Percentiles rank a stretch among this genome's conserved stretches.
phyloP scores from a whole-genome alignment of 2,113 vertebrate genomes.

The Rhombomys opimus region DNA sequence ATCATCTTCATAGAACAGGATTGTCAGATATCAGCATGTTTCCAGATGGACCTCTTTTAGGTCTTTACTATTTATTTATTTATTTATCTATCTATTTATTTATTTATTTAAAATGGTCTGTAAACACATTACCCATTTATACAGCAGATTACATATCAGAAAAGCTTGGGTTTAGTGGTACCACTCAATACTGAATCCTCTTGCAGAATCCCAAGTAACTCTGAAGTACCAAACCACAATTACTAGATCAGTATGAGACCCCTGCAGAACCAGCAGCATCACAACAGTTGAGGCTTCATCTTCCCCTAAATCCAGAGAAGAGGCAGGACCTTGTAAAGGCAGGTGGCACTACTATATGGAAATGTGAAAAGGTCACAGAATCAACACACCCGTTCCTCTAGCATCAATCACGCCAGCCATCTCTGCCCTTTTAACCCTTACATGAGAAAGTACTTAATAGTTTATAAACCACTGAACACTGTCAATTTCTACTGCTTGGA shows the following conservation, averaged over 20 bases:
- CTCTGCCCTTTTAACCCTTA: neutral
- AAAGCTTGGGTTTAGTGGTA: neutral
- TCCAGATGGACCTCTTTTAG: neutral
- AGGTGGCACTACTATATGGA: neutral
- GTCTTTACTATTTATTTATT: neutral
- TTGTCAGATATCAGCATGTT: neutral
- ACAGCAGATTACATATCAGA: neutral
- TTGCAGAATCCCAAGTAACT: constrained; percentile 34
- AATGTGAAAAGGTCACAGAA: neutral
- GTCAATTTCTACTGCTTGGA: neutral
- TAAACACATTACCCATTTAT: neutral
- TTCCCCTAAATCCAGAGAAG: neutral
- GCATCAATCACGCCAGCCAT: neutral
- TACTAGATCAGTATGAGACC: neutral
- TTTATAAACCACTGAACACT: neutral
- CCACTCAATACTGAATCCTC: neutral
- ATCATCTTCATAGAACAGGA: neutral
- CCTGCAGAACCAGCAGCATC: neutral
- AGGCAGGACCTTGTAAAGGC: neutral
- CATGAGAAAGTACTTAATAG: neutral
- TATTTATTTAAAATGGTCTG: neutral
- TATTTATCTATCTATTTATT: constrained; percentile 19
- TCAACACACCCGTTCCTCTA: neutral
- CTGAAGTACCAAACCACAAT: neutral
- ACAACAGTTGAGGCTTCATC: neutral